Conservation (phyloP, 1,140 invertebrate species). For the Araneus ventricosus region DNA sequence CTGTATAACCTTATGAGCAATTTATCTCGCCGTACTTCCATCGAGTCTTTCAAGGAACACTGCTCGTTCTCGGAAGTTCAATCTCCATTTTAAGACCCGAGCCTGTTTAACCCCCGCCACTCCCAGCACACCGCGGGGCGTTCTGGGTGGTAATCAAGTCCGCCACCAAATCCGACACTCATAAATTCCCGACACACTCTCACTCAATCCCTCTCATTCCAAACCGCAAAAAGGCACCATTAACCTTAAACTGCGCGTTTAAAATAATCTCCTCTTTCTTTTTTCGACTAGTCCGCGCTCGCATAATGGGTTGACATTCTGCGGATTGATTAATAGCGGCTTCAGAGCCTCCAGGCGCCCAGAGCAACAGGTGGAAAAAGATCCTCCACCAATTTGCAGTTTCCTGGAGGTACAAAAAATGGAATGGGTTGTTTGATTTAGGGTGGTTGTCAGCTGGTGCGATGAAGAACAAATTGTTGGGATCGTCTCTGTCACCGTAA, state of each 20-base stretch:
- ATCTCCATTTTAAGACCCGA: background rate
- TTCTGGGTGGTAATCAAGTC: background rate
- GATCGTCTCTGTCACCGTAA: background rate
- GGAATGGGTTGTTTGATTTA: background rate
- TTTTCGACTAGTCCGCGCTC: background rate
- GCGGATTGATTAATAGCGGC: background rate
- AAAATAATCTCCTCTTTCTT: background rate
- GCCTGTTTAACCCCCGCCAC: background rate
- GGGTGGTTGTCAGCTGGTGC: background rate
- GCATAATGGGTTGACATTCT: background rate
- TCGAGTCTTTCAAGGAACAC: background rate
- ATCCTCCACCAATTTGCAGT: background rate
- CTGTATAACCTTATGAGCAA: no score
- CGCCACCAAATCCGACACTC: no score
- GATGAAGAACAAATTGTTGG: background rate
- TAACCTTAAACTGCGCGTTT: background rate
- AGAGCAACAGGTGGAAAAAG: constrained; percentile 11
- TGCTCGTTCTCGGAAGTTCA: background rate
- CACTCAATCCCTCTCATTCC: no score
- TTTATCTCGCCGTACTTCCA: no score
- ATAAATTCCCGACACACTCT: no score
- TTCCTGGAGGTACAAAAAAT: background rate
- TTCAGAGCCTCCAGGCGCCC: background rate
- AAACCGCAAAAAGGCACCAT: background rate
- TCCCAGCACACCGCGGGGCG: background rate